Base-by-base conservation (phyloP, 2,888 invertebrate species). In the Emmelina monodactyla region DNA sequence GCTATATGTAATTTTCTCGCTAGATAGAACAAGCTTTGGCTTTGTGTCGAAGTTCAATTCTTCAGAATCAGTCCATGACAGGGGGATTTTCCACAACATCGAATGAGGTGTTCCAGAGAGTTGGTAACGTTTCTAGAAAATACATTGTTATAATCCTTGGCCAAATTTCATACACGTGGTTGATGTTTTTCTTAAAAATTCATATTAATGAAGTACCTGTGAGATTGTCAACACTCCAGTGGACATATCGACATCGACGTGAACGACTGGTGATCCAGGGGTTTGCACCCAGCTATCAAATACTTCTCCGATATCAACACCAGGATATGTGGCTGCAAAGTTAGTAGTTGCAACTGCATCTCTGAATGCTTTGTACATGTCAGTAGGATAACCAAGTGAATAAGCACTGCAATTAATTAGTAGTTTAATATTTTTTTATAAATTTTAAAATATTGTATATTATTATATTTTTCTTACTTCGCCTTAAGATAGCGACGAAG, bases 261-360 rank as follows among this genome's bases (percentile, higher is more conserved):
- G 73, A 0, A 87, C 46, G 0, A 87, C 70, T 0, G 87, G 88
- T 22, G 82, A 80, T 1, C 87, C 86, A 28, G 78, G 63, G 41
- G 84, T 83, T 33, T 82, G 76, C 0, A 86, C 82, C 87, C 87
- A 89, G 14, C 73, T 79, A 38, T 82, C 76, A 50, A 86, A 82
- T 1, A 86, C 64, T 2, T 40, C 46, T 15, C 73, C 63, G 6
- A 76, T 46, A n/a, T 71, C 65, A 0, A 66, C 48, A 14, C 43
- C 39, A 1, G 58, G 53, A 41, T 52, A 75, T 2, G 49, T 48
- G 5, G 44, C 43, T 1, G 38, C 40, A 31, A 62, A 72, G 0
- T 49, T 44, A 2, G 59, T 40, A 38, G 66, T 64, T 6, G 48
- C 30, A 1, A 57, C 55, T 0, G 75, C 69, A 14, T 42, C 44